Base-by-base conservation (phyloP, 2,797 vertebrate genomes). In the Anguilla anguilla region DNA sequence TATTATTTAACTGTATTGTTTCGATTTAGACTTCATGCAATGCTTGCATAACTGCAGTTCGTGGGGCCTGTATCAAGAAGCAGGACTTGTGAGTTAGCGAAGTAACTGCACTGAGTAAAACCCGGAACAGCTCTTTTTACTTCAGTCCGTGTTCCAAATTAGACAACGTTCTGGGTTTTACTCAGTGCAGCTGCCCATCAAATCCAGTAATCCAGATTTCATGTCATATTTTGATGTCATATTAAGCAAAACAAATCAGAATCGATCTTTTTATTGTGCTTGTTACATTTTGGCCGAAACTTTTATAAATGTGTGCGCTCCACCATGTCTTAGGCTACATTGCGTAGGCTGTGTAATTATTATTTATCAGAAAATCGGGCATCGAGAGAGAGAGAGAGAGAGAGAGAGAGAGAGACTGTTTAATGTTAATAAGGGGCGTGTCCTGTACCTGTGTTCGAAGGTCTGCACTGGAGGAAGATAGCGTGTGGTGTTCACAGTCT, bases 341-440 rank as follows among this genome's bases (percentile, higher is more conserved):
- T 55, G 7, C 1, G 11, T 55, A 25, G 5, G 39, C 46, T 6
- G 49, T 46, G 2, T 55, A 83, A 83, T 55, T 46, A 83, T 53
- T 55, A 83, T 83, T 53, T 55, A 28, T n/a, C 22, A 49, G 46
- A 25, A 19, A 49, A 19, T 1, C 19, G 7, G 79, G 43, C 15
- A 51, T 0, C 28, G 79, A 82, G 79, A 82, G 74, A 79, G 83
- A 31, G 43, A 46, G 77, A 22, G 77, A 46, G 77, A 46, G 77
- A 72, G 35, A 49, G 0, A 31, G 77, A 49, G 74, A 79, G 74
- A 74, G 69, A 31, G 69, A 74, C 22, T 87, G 53, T 87, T 90
- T 17, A 90, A 90, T 92, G 90, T 91, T 86, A 6, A 89, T 28
- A 61, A 9, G 55, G 28, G 90, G 90, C 87, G 90, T 89, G 87